Evolutionary conservation across 2,113 vertebrate species (phyloP).

Genomic region (Xenotilapia caudafasciata): DNA sequence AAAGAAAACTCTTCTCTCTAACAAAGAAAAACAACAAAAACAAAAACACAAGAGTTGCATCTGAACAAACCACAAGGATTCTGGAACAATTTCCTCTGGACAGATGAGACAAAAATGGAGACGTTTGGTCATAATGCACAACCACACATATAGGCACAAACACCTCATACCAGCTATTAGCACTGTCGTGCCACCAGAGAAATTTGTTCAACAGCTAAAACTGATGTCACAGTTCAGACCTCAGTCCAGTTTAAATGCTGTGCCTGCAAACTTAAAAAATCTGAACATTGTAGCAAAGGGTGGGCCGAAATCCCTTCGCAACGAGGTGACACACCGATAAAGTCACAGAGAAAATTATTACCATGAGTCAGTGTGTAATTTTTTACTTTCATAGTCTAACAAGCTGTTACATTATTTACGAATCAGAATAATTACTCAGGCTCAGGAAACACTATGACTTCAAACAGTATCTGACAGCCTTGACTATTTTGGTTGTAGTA

Average conservation of each 20-base stretch:
- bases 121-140: background rate
- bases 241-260: background rate
- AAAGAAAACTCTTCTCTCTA: background rate
- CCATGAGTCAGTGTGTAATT: background rate
- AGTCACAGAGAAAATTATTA: background rate
- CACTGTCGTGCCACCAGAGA: background rate
- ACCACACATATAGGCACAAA: background rate
- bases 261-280: background rate
- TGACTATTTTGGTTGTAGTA: background rate
- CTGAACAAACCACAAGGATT: background rate
- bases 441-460: background rate
- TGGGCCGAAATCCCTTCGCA: background rate
- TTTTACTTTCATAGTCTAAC: background rate
- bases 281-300: background rate
- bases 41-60: background rate
- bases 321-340: background rate
- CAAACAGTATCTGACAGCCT: background rate
- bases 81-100: background rate
- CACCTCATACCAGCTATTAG: background rate
- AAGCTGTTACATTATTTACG: background rate
- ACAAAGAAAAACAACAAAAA: background rate
- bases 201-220: background rate
- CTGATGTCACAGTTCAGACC: background rate
- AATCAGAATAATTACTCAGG: background rate
- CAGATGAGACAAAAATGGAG: background rate